Evolutionary conservation across 2,888 invertebrate species (phyloP).

Genomic region (Cheiracanthium punctorium): DNA sequence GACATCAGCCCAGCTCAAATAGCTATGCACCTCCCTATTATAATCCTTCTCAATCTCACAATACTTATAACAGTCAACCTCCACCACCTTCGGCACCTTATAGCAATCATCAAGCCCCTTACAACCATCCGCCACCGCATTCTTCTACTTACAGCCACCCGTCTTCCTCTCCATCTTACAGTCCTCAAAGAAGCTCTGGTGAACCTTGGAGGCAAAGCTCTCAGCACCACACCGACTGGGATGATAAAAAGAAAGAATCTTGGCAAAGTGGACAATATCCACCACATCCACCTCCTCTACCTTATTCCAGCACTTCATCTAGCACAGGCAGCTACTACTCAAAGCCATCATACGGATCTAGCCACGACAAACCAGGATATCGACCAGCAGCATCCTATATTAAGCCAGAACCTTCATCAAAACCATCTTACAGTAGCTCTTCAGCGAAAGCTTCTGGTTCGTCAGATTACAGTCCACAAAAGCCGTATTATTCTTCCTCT

Average conservation of each 20-base stretch:
- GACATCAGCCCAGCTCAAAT: not conserved
- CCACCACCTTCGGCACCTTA: not conserved
- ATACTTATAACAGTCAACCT: conserved; percentile 9
- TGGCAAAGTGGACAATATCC: conserved; percentile 17
- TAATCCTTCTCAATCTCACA: not conserved
- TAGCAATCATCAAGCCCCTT: not conserved
- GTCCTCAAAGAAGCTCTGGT: conserved; percentile 22
- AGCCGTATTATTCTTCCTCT: not conserved
- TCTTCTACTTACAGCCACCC: not conserved
- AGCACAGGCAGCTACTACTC: not conserved
- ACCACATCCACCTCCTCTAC: conserved; percentile 28
- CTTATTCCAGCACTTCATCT: conserved; percentile 6
- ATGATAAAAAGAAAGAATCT: conserved; percentile 37
- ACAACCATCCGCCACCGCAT: not conserved
- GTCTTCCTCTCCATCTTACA: not conserved
- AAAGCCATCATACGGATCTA: conserved; percentile 12
- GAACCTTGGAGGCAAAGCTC: conserved; percentile 35
- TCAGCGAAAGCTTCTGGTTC: conserved; percentile 2
- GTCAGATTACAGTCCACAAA: conserved; percentile 7
- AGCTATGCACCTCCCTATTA: not conserved
- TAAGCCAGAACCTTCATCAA: conserved; percentile 20
- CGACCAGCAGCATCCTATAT: not conserved
- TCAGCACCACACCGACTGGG: conserved; percentile 43
- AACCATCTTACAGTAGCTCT: conserved; percentile 23
- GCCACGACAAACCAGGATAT: not conserved